A percentile compares a stretch with the other conserved stretches of the same genome.
phyloP scores from a whole-genome alignment of 2,888 invertebrate species.

The Venustoraphidia nigricollis region DNA sequence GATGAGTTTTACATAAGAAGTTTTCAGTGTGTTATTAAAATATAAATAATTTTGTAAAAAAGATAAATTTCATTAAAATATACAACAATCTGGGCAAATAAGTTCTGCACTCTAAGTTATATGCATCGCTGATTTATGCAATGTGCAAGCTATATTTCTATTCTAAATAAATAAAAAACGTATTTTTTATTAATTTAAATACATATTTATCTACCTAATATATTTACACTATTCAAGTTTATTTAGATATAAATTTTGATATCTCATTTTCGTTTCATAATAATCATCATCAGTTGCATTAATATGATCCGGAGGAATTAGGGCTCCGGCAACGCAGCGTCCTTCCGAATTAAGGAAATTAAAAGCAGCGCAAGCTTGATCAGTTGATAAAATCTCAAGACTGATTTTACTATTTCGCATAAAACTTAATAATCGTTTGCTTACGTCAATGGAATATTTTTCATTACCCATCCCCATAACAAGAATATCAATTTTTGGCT shows the following conservation, averaged over 20 bases:
- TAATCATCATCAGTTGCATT: conserved; percentile 42
- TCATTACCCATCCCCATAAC: conserved; percentile 56
- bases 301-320: conserved; percentile 48
- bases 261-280: conserved; percentile 34
- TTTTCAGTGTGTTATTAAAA: too few relatives aligned
- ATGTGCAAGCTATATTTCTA: too few relatives aligned
- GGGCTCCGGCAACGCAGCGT: conserved; percentile 48
- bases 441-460: conserved; percentile 24
- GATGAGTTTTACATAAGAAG: too few relatives aligned
- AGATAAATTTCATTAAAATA: too few relatives aligned
- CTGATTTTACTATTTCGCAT: conserved; percentile 42
- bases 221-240: too few relatives aligned
- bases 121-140: too few relatives aligned
- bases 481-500: conserved; percentile 71
- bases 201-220: too few relatives aligned
- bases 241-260: conserved; percentile 32
- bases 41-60: too few relatives aligned
- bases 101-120: too few relatives aligned
- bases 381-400: conserved; percentile 66
- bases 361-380: conserved; percentile 77
- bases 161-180: too few relatives aligned
- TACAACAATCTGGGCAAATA: too few relatives aligned
- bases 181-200: too few relatives aligned
- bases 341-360: conserved; percentile 82
- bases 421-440: conserved; percentile 28